phyloP scores from a whole-genome alignment of 2,797 vertebrate genomes.

The Myotis pilosus region DNA sequence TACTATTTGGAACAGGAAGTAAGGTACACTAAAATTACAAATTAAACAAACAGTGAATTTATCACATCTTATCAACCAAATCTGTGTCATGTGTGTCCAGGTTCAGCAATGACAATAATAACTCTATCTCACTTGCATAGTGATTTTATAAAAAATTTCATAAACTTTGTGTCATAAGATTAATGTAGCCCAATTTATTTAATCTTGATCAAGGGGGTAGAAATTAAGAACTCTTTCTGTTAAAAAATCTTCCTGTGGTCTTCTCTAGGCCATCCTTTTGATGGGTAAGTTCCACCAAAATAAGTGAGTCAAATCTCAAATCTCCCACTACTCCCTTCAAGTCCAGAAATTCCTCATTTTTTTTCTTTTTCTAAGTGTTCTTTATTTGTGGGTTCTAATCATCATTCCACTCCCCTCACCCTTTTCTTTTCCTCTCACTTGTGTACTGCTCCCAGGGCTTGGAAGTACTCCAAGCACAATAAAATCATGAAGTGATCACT shows the following conservation, averaged over 20 bases:
- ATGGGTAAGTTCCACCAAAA: background rate
- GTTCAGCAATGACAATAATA: background rate
- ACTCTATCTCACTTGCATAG: background rate
- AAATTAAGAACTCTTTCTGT: background rate
- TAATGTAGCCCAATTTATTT: background rate
- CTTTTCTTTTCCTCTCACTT: constrained; percentile 69
- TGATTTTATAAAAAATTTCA: background rate
- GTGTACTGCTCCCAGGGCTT: constrained; percentile 83
- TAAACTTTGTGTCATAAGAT: background rate
- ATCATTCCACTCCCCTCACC: constrained; percentile 71
- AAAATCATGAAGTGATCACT: constrained; percentile 66
- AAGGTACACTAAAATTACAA: background rate
- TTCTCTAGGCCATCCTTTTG: background rate
- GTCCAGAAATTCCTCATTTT: constrained; percentile 64
- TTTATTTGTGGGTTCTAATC: constrained; percentile 78
- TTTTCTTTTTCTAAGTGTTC: constrained; percentile 29
- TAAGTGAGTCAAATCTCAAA: background rate
- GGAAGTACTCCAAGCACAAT: constrained; percentile 82
- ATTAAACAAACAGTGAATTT: background rate
- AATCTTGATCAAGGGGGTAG: background rate
- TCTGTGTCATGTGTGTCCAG: background rate
- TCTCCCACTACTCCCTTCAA: constrained; percentile 6
- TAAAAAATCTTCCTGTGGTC: background rate
- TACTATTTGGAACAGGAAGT: background rate
- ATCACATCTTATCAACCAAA: background rate